These are phyloP conservation scores for Pteronura brasiliensis DNA, from an alignment of 2,113 vertebrate genomes.

Conservation along the genomic window DNA sequence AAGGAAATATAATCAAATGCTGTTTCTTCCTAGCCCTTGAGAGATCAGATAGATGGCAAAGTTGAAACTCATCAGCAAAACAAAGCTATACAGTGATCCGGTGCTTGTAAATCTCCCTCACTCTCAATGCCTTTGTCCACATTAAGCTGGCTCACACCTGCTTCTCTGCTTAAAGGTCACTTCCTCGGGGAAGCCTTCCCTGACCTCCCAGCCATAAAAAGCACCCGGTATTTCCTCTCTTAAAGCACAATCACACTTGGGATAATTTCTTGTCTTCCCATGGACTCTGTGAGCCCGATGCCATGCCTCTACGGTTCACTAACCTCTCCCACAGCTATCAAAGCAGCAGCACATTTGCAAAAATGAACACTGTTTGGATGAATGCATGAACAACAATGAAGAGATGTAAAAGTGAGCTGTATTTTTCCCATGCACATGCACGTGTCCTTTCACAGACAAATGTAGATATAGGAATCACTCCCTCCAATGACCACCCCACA, in stretches of 20 bases:
- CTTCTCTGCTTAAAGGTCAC: slow-evolving; percentile 18
- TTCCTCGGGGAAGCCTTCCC: slow-evolving; percentile 20
- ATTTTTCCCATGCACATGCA: not conserved
- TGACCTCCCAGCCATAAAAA: slow-evolving; percentile 53
- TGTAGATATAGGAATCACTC: not conserved
- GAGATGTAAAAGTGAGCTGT: not conserved
- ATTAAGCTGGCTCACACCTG: slow-evolving; percentile 2
- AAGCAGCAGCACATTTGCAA: not conserved
- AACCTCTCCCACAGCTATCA: not conserved
- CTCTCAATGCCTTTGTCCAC: not conserved
- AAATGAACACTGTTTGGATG: not conserved
- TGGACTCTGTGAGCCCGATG: not conserved
- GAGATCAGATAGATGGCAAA: not conserved
- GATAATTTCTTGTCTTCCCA: not conserved
- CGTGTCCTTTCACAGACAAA: not conserved
- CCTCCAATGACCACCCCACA: not conserved
- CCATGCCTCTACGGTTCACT: not conserved
- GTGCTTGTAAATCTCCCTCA: not conserved
- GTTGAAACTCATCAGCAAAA: slow-evolving; percentile 41
- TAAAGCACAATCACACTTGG: not conserved
- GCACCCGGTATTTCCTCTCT: slow-evolving; percentile 26
- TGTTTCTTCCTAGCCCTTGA: not conserved
- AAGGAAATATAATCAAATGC: not conserved
- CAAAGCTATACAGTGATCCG: not conserved
- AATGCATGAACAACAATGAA: not conserved